Evolutionary conservation across 1,140 invertebrate species (phyloP), one percentile per base, ranked within the genome.

Genomic region (Drosophila lowei): DNA sequence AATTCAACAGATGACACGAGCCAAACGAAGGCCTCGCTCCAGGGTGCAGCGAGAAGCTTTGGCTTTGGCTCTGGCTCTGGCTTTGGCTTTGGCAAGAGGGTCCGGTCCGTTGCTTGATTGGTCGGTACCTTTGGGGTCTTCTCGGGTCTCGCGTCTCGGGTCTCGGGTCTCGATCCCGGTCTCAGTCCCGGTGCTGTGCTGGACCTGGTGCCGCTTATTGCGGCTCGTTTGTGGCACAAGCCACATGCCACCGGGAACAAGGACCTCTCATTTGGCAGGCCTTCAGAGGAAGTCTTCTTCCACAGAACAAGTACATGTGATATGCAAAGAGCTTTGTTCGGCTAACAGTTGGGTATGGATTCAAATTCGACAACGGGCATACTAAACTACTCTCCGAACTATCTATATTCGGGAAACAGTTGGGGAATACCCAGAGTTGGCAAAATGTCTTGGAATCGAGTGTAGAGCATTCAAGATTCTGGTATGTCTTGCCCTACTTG

Each of bases 1-100:
- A 89, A 89, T 81, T 85, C 85, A 89, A 89, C 85, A 89, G 85
- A 89, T 89, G 85, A 89, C 85, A 89, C 85, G 85, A 89, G 85
- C 85, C 85, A 89, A 65, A 75, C 38, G 56, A 49, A 57, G 47
- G 52, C 52, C 49, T 28, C 50, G 34, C 34, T 38, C 34, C 34
- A 38, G 34, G 34, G 34, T 38, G 34, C 11, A 38, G 34, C 11
- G 53, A 66, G 58, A 25, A 66, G 58, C 48, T 52, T 43, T 38
- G 34, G 34, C 34, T 38, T 13, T 34, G 8, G 30, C 30, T 34
- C 2, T 13, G 34, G 11, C 34, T 38, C 11, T 38, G 3, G 7
- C 34, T 38, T 8, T 30, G 28, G 8, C 28, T 30, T 38, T 59
- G 56, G 58, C 73, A 67, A 54, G 55, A 58, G 71, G 48, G 62